Conservation (phyloP, 2,113 vertebrate genomes). For the western clawed frog (Xenopus tropicalis) region UCB_Xtro_10.0 CM004451.2:22111501-22112000, state of each 20-base stretch:
- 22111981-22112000: too few species aligned
- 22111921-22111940: too few species aligned
- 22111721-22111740: not conserved
- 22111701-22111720: not conserved
- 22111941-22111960: too few species aligned
- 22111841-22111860: too few species aligned
- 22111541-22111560: conserved; percentile 83
- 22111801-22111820: too few species aligned
- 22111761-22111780: not conserved
- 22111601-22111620: conserved; percentile 78
- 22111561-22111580: conserved; percentile 71
- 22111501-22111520: conserved; percentile 88
- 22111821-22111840: not conserved
- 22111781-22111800: not conserved
- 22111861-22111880: too few species aligned
- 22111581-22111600: conserved; percentile 66
- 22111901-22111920: too few species aligned
- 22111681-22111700: conserved; percentile 69
- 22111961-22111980: too few species aligned
- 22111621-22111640: conserved; percentile 73
- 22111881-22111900: too few species aligned
- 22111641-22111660: conserved; percentile 46
- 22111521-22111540: conserved; percentile 74
- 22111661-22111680: conserved; percentile 71
- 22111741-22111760: not conserved